Evolutionary conservation across 2,797 vertebrate genomes (phyloP).

Genomic region (Gallirallus australis): DNA sequence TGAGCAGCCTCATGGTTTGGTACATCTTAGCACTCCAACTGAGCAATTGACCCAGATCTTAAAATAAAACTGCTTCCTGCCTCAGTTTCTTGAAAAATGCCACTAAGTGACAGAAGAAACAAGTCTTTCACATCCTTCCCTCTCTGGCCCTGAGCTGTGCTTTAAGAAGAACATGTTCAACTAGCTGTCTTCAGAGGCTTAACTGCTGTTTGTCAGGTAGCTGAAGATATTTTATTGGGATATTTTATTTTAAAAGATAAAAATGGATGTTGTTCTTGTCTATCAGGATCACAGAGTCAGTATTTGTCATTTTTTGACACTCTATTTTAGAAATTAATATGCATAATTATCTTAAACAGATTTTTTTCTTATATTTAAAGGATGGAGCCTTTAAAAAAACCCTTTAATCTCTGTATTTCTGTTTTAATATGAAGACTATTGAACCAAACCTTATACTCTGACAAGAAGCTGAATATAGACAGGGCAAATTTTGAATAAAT

Average conservation of each 20-base stretch:
- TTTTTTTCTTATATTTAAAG: neutral
- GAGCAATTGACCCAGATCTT: neutral
- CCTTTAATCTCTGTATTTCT: neutral
- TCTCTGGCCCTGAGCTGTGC: neutral
- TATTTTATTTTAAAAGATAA: neutral
- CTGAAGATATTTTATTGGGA: neutral
- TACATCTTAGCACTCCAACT: neutral
- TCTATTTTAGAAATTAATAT: neutral
- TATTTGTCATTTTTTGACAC: neutral
- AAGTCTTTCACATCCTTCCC: neutral
- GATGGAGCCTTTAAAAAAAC: neutral
- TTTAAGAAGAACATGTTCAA: neutral
- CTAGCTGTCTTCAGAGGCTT: neutral
- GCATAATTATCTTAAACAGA: neutral
- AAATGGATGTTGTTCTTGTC: neutral
- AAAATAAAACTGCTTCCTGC: neutral
- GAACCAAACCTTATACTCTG: neutral
- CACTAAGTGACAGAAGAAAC: neutral
- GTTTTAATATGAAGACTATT: neutral
- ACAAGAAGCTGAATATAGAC: neutral
- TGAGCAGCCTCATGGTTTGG: neutral
- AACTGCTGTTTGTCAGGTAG: neutral
- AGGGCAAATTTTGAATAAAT: neutral
- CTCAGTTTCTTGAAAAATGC: neutral
- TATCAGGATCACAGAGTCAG: neutral